Conservation (phyloP, 2,888 invertebrate species). For the Ormyrus rosae region DNA sequence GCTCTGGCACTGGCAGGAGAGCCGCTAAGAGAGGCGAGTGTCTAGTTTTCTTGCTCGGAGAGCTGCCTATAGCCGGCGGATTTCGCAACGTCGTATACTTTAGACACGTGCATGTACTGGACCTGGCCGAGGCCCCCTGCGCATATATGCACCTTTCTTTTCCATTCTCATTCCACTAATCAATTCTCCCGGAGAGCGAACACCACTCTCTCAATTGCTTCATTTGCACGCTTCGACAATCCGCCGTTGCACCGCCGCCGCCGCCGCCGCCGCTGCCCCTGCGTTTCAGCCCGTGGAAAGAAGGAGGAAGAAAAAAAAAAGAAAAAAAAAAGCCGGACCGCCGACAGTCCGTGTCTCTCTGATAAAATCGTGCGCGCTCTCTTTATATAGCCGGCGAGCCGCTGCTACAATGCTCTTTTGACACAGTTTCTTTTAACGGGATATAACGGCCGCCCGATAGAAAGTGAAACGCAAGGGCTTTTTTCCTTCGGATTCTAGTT, state of each 20-base stretch:
- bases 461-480: no score
- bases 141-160: slow-evolving; percentile 50
- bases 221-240: slow-evolving; percentile 47
- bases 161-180: slow-evolving; percentile 53
- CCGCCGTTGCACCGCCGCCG: background rate
- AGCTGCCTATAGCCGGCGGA: slow-evolving; percentile 61
- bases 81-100: slow-evolving; percentile 61
- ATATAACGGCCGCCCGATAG: no score
- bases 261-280: background rate
- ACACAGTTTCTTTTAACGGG: no score
- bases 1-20: slow-evolving; percentile 56
- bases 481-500: no score
- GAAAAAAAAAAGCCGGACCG: background rate
- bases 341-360: background rate
- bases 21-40: slow-evolving; percentile 57
- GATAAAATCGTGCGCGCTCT: slow-evolving; percentile 2
- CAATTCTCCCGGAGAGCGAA: slow-evolving; percentile 34
- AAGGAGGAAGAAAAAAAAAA: no score
- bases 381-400: no score
- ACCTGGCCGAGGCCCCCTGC: slow-evolving; percentile 35
- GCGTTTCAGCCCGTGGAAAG: no score
- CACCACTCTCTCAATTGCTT: slow-evolving; percentile 38
- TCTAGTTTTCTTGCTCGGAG: slow-evolving; percentile 5
- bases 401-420: no score
- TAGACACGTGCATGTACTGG: slow-evolving; percentile 10